Percentiles rank a stretch among this genome's conserved stretches.
Evolutionary conservation across 2,797 vertebrate genomes (phyloP).

Genomic region (Gallirallus australis): DNA sequence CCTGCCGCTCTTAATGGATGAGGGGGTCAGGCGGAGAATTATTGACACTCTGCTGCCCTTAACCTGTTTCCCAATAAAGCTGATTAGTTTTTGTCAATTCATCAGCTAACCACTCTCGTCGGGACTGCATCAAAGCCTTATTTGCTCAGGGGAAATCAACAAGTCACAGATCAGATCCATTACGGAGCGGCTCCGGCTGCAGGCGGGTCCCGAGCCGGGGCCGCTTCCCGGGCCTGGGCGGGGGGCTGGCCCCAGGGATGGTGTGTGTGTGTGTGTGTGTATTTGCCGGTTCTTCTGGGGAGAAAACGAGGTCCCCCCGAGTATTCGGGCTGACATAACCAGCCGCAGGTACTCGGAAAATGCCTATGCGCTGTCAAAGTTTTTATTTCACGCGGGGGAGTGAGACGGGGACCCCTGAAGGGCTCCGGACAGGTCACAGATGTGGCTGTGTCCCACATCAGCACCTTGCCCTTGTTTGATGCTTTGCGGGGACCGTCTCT

Average conservation of each 20-base stretch:
- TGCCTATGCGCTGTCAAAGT: neutral
- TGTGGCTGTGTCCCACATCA: accelerated
- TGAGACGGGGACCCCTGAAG: neutral
- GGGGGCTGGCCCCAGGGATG: neutral
- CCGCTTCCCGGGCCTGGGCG: no score
- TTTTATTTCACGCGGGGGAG: neutral
- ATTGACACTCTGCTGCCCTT: conserved; percentile 95
- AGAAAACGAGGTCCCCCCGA: neutral
- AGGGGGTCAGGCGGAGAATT: conserved; percentile 93
- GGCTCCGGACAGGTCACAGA: neutral
- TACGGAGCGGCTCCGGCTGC: conserved; percentile 78
- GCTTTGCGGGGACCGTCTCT: accelerated
- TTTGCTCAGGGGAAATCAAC: conserved; percentile 98
- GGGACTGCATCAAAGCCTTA: conserved; percentile 86
- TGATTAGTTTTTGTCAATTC: conserved; percentile 98
- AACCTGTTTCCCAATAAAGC: conserved; percentile 99
- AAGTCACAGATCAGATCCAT: conserved; percentile 87
- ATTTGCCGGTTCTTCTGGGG: accelerated
- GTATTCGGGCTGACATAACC: neutral
- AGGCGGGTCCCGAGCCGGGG: neutral
- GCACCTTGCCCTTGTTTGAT: neutral
- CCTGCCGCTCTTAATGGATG: conserved; percentile 93
- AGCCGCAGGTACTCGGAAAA: neutral
- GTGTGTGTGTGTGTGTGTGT: no score
- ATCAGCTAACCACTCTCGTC: conserved; percentile 88